These are phyloP conservation scores for Latheticus oryzae DNA, from an alignment of 2,888 invertebrate genomes.

Conservation along the genomic window DNA sequence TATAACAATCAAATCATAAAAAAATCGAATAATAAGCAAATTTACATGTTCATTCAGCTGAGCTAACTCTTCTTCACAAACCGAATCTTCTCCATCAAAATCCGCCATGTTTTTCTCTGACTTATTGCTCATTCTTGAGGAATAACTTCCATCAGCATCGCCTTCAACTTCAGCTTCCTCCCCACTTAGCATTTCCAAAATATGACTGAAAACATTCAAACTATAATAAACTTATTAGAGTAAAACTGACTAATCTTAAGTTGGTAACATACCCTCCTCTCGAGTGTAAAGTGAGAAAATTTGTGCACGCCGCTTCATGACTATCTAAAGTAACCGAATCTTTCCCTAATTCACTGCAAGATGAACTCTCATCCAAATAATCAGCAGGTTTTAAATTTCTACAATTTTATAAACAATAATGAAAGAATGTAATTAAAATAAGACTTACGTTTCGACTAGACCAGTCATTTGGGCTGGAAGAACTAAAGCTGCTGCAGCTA, in stretches of 20 bases:
- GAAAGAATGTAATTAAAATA: not conserved
- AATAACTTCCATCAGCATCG: slow-evolving; percentile 82
- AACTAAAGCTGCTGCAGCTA: slow-evolving; percentile 56
- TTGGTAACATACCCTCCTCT: slow-evolving; percentile 56
- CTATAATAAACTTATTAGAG: slow-evolving; percentile 39
- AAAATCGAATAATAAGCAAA: slow-evolving; percentile 13
- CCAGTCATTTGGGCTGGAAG: slow-evolving; percentile 59
- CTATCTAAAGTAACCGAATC: slow-evolving; percentile 58
- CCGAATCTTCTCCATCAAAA: slow-evolving; percentile 91
- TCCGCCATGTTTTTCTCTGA: slow-evolving; percentile 96
- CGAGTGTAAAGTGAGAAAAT: slow-evolving; percentile 60
- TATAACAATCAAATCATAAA: slow-evolving; percentile 39
- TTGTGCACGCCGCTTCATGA: slow-evolving; percentile 57
- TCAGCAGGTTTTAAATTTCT: slow-evolving; percentile 58
- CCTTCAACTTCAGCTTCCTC: slow-evolving; percentile 74
- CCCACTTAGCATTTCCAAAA: slow-evolving; percentile 75
- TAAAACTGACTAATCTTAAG: slow-evolving; percentile 29
- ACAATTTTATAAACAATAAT: slow-evolving; percentile 18
- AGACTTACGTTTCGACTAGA: slow-evolving; percentile 56
- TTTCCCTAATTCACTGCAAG: slow-evolving; percentile 65
- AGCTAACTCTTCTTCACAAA: slow-evolving; percentile 84
- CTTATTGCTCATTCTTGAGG: slow-evolving; percentile 92
- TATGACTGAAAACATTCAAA: slow-evolving; percentile 65
- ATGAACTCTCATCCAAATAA: slow-evolving; percentile 64
- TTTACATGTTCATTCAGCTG: slow-evolving; percentile 77